Percentiles rank a stretch among this genome's conserved stretches.
These are phyloP conservation scores for Caenorhabditis uteleia DNA, from an alignment of 2,888 invertebrate species.

Conservation along the genomic window DNA sequence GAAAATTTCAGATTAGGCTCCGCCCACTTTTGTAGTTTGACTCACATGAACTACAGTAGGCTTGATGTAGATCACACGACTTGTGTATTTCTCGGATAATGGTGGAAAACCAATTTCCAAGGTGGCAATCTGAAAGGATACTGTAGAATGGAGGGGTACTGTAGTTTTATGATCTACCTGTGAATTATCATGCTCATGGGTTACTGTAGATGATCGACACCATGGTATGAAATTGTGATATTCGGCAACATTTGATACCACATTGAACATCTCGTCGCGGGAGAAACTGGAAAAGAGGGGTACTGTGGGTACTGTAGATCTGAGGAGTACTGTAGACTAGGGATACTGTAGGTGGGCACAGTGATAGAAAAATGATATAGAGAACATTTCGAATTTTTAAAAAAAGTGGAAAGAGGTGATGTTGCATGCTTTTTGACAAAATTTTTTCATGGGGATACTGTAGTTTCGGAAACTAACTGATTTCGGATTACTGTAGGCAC, in stretches of 20 bases:
- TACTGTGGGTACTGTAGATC: no score
- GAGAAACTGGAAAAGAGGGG: constrained; percentile 59
- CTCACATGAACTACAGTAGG: constrained; percentile 62
- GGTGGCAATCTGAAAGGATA: constrained; percentile 42
- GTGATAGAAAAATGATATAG: no score
- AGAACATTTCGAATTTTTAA: no score
- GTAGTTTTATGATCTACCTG: constrained; percentile 31
- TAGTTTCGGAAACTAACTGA: no score
- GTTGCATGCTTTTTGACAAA: no score
- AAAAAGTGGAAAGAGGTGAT: no score
- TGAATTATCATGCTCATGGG: constrained; percentile 33
- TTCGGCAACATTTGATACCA: constrained; percentile 58
- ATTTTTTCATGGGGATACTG: no score
- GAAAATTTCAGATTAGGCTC: constrained; percentile 36
- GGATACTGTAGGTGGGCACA: no score
- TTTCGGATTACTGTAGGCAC: no score
- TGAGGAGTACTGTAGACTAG: no score
- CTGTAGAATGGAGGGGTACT: no score
- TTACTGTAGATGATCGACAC: constrained; percentile 53
- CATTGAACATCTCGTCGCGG: constrained; percentile 62
- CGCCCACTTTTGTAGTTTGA: background rate
- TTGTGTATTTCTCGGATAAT: constrained; percentile 58
- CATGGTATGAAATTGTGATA: constrained; percentile 65
- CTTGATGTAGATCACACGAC: constrained; percentile 59
- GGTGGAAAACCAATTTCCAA: constrained; percentile 64